Evolutionary conservation across 2,888 invertebrate species (phyloP).

Genomic region (Diaphora mendica): DNA sequence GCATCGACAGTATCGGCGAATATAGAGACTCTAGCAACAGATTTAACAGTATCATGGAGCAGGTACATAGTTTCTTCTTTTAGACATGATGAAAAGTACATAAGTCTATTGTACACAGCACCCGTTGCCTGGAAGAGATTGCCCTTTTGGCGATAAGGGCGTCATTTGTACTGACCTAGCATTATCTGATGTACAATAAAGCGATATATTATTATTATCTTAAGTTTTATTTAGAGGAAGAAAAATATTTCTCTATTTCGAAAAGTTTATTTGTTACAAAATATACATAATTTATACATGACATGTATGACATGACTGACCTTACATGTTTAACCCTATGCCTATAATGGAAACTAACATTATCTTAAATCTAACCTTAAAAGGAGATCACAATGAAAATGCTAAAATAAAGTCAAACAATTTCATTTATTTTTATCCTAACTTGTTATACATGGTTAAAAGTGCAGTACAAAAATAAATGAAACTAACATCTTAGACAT

Average conservation of each 20-base stretch:
- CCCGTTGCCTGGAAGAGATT: too few species aligned
- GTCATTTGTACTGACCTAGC: too few species aligned
- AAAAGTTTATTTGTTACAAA: slow-evolving; percentile 71
- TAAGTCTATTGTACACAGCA: neutral
- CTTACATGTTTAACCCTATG: slow-evolving; percentile 41
- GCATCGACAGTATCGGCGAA: too few species aligned
- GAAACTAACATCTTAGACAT: slow-evolving; percentile 67
- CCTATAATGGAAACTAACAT: slow-evolving; percentile 36
- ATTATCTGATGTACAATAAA: too few species aligned
- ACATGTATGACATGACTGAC: slow-evolving; percentile 45
- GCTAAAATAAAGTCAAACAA: slow-evolving; percentile 64
- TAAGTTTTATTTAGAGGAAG: slow-evolving; percentile 32
- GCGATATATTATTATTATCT: too few species aligned
- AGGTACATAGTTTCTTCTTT: neutral
- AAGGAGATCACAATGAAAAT: slow-evolving; percentile 81
- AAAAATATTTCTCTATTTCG: slow-evolving; percentile 50
- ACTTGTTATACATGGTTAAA: slow-evolving; percentile 41
- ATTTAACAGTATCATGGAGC: neutral
- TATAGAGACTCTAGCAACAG: too few species aligned
- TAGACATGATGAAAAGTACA: neutral
- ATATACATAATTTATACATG: slow-evolving; percentile 51
- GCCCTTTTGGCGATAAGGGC: too few species aligned
- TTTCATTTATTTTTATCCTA: slow-evolving; percentile 84
- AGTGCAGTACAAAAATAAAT: slow-evolving; percentile 82
- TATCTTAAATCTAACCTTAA: slow-evolving; percentile 50